phyloP scores from a whole-genome alignment of 2,113 vertebrate genomes.

The Pachycephala philippinensis region DNA sequence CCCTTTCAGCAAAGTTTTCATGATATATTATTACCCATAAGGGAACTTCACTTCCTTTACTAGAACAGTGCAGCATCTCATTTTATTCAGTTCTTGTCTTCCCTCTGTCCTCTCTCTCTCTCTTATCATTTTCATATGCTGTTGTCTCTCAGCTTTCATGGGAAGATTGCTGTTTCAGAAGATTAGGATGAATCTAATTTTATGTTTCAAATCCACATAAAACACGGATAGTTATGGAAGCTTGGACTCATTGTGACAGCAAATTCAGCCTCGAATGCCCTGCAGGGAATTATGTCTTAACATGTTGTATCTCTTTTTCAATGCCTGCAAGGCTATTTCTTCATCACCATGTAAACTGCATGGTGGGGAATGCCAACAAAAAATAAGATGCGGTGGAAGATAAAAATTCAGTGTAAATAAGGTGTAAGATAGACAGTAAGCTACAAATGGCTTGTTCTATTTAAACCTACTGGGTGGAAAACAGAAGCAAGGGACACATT shows the following conservation, averaged over 20 bases:
- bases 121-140: conserved; percentile 56
- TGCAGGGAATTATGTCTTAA: conserved; percentile 59
- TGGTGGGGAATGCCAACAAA: conserved; percentile 62
- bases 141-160: conserved; percentile 55
- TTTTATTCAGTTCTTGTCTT: conserved; percentile 38
- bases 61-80: conserved; percentile 16
- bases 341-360: conserved; percentile 60
- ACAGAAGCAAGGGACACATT: neutral
- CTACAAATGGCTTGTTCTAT: conserved; percentile 50
- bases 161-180: conserved; percentile 66
- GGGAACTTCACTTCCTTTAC: conserved; percentile 46
- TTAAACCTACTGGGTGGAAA: conserved; percentile 52
- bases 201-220: conserved; percentile 69
- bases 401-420: conserved; percentile 57
- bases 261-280: conserved; percentile 46
- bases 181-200: conserved; percentile 71
- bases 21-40: conserved; percentile 27
- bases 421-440: conserved; percentile 45
- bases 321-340: conserved; percentile 47
- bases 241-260: conserved; percentile 56
- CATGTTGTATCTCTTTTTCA: conserved; percentile 46
- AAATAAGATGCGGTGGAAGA: conserved; percentile 41
- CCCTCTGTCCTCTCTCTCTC: conserved; percentile 14
- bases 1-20: conserved; percentile 3
- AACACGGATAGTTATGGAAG: conserved; percentile 62